Base-by-base conservation (phyloP, 2,797 vertebrate genomes). In the Lagocephalus sceleratus region DNA sequence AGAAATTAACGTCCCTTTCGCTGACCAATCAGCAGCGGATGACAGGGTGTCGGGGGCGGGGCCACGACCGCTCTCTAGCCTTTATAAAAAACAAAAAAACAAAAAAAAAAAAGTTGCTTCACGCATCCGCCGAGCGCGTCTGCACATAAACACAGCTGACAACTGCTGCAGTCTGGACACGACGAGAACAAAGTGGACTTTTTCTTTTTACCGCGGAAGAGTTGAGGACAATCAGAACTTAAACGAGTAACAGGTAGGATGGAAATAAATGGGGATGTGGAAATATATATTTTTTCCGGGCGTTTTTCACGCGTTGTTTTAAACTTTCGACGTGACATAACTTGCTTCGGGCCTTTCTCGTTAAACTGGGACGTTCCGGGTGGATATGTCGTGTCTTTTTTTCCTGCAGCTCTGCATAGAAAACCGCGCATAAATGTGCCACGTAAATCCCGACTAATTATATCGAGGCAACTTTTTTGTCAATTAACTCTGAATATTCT, bases 31-130 rank as follows among this genome's bases (percentile, higher is more conserved):
- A 76, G 70, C 66, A 63, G 46, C 39, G 71, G 52, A 43, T 20
- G 26, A 56, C 51, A 85, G 85, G n/a, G n/a, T n/a, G n/a, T n/a
- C n/a, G n/a, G 84, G 89, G 91, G 90, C 69, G 26, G 87, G 78
- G 47, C 85, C 21, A 35, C 11, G 62, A 48, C 19, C 69, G 2
- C 73, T 51, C 71, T 46, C 58, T 40, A 63, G 66, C 44, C 88
- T 90, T 89, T 89, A 91, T 90, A 91, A 90, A 76, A 75, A 72
- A n/a, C n/a, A n/a, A n/a, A n/a, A n/a, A n/a, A n/a, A n/a, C n/a
- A n/a, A n/a, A n/a, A n/a, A n/a, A n/a, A n/a, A n/a, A n/a, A n/a
- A n/a, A n/a, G n/a, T 81, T 79, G 15, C 70, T 75, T 74, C 81
- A 71, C 20, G 81, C 84, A 82, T 86, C 85, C 87, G 87, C 78